Percentiles rank a stretch among this genome's conserved stretches.
phyloP scores from a whole-genome alignment of 2,888 invertebrate species.

The Ceraclea dissimilis region DNA sequence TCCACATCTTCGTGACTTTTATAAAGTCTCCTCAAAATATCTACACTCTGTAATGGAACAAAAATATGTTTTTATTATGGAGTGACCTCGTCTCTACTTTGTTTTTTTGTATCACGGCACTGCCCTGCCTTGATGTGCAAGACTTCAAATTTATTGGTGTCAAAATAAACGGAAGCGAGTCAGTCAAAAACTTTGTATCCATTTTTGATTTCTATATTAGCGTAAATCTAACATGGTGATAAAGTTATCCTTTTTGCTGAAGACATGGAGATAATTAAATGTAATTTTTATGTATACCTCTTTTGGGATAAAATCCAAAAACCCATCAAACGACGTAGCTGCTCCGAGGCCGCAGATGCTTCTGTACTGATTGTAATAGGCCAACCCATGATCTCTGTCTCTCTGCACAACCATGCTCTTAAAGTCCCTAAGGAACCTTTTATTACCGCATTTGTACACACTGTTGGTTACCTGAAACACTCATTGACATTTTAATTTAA shows the following conservation, averaged over 20 bases:
- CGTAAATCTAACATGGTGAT: too few relatives aligned
- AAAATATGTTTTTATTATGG: too few relatives aligned
- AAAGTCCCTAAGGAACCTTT: constrained; percentile 38
- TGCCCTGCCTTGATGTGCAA: too few relatives aligned
- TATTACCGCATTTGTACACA: constrained; percentile 45
- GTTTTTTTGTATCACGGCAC: too few relatives aligned
- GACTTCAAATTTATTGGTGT: too few relatives aligned
- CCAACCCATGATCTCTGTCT: constrained; percentile 79
- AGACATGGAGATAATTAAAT: too few relatives aligned
- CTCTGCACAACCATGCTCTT: constrained; percentile 71
- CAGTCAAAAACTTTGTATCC: too few relatives aligned
- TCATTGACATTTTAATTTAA: too few relatives aligned
- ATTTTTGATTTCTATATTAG: too few relatives aligned
- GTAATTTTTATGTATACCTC: not conserved
- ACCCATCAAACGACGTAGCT: constrained; percentile 53
- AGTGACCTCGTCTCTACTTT: too few relatives aligned
- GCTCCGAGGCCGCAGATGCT: constrained; percentile 56
- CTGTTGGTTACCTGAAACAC: constrained; percentile 11
- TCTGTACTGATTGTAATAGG: constrained; percentile 35
- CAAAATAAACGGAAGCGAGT: too few relatives aligned
- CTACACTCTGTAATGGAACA: constrained; percentile 31
- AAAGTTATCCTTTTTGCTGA: too few relatives aligned
- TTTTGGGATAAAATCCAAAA: constrained; percentile 35
- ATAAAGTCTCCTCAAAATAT: constrained; percentile 31
- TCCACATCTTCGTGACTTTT: constrained; percentile 44